These are phyloP conservation scores for Isichthys henryi DNA, from an alignment of 2,113 vertebrate species.

Conservation along the genomic window DNA sequence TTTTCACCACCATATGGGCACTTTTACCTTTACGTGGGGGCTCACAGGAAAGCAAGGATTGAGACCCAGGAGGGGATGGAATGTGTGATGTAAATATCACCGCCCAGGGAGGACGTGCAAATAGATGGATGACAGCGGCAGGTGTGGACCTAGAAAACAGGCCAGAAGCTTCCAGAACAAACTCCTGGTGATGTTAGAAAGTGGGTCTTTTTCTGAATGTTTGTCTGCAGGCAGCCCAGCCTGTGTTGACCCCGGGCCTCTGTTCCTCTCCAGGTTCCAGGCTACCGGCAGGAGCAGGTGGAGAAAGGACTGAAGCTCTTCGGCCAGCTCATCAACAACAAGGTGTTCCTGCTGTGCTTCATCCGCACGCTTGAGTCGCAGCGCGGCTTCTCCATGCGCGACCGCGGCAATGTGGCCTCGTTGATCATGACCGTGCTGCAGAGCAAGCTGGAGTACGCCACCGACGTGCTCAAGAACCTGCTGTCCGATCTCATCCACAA, in stretches of 20 bases:
- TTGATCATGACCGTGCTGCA: constrained; percentile 96
- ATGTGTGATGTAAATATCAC: not conserved
- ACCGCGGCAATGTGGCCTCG: constrained; percentile 91
- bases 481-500: constrained; percentile 96
- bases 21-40: not conserved
- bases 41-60: not conserved
- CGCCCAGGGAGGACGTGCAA: not conserved
- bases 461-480: constrained; percentile 92
- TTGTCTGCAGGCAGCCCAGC: not conserved
- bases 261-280: constrained; percentile 72
- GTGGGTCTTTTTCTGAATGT: not conserved
- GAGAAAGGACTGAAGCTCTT: constrained; percentile 95
- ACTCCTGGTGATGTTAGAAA: not conserved
- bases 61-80: not conserved
- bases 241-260: not conserved
- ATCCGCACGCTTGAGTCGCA: constrained; percentile 93
- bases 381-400: constrained; percentile 95
- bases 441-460: constrained; percentile 93
- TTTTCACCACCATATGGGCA: not conserved
- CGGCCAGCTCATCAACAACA: constrained; percentile 96
- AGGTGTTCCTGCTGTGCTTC: constrained; percentile 89
- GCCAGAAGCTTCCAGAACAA: not conserved
- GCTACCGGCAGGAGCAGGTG: constrained; percentile 90
- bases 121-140: not conserved
- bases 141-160: not conserved